A percentile compares a stretch with the other conserved stretches of the same genome.
phyloP scores from a whole-genome alignment of 2,888 invertebrate genomes.

The Harpalus rufipes region DNA sequence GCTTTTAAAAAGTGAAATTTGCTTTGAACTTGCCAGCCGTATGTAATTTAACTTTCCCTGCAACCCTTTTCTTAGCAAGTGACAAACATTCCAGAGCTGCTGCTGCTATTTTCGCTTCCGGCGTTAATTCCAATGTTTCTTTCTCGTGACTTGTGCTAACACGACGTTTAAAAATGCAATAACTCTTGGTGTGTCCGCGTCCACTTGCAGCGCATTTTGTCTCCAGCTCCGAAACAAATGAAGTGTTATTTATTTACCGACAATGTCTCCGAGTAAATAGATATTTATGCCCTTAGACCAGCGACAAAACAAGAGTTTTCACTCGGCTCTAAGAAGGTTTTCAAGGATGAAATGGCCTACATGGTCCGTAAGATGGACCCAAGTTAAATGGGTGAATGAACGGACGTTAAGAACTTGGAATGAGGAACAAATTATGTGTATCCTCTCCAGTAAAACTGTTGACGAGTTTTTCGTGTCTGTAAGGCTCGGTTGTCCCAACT shows the following conservation, averaged over 20 bases:
- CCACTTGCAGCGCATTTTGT: constrained; percentile 41
- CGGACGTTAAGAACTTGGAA: constrained; percentile 37
- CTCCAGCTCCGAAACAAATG: constrained; percentile 52
- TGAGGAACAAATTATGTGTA: constrained; percentile 1
- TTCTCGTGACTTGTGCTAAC: constrained; percentile 29
- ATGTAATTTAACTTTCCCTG: neutral
- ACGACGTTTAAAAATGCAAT: constrained; percentile 55
- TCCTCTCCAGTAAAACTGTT: constrained; percentile 6
- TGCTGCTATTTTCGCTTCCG: neutral
- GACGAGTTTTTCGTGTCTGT: constrained; percentile 1
- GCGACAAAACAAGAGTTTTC: constrained; percentile 57
- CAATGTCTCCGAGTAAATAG: constrained; percentile 68
- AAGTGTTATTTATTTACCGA: constrained; percentile 62
- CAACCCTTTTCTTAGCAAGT: neutral
- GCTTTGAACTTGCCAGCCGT: neutral
- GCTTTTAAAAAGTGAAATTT: neutral
- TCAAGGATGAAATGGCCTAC: constrained; percentile 11
- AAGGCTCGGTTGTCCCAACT: no score
- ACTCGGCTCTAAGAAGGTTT: constrained; percentile 26
- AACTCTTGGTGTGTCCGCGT: constrained; percentile 31
- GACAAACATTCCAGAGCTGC: constrained; percentile 3
- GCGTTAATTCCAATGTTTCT: constrained; percentile 35
- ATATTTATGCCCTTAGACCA: constrained; percentile 69
- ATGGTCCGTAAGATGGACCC: constrained; percentile 4
- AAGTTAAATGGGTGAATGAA: constrained; percentile 37